Base-by-base conservation (phyloP, 2,888 invertebrate species). In the Acleris holmiana region DNA sequence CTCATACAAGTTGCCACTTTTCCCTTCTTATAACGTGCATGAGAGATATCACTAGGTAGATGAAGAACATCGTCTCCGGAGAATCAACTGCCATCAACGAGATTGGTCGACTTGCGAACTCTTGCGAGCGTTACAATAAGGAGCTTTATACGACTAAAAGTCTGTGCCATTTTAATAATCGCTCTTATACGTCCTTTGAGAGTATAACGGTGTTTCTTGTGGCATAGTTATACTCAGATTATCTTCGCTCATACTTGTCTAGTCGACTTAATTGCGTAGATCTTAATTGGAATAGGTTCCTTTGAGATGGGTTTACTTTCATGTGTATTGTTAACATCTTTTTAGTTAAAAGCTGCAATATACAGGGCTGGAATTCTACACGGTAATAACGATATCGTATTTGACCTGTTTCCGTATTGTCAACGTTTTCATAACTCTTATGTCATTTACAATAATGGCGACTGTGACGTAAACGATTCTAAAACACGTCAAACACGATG, bases 141-240 rank as follows among this genome's bases (percentile, higher is more conserved):
- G 29, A 61, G 47, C 41, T 41, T 47, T 54, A 54, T 60, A n/a
- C 53, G 21, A 54, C 65, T 65, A 60, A 60, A 55, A 65, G 65
- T 55, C 54, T 49, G 49, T 55, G 49, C 55, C 59, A 65, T 65
- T 65, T 60, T 65, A 65, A 60, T 65, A 65, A 65, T 65, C 49
- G 55, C 65, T 65, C 53, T 47, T 64, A 60, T 54, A 49, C 29
- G 48, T 54, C 65, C 64, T 64, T 44, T 18, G 63, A 48, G 63
- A 47, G 50, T 58, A 44, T 48, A 61, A 64, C 46, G 21, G 29
- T 54, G 19, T 19, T 47, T 54, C 54, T 54, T 44, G 55, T 17
- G 55, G 44, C 44, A 23, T 23, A 21, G 35, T 50, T 46, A 23
- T 18, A 51, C 56, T 62, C 35, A 40, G 51, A 62, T 55, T 49